phyloP scores from a whole-genome alignment of 2,888 invertebrate genomes.

The Leptarthrus brevirostris region DNA sequence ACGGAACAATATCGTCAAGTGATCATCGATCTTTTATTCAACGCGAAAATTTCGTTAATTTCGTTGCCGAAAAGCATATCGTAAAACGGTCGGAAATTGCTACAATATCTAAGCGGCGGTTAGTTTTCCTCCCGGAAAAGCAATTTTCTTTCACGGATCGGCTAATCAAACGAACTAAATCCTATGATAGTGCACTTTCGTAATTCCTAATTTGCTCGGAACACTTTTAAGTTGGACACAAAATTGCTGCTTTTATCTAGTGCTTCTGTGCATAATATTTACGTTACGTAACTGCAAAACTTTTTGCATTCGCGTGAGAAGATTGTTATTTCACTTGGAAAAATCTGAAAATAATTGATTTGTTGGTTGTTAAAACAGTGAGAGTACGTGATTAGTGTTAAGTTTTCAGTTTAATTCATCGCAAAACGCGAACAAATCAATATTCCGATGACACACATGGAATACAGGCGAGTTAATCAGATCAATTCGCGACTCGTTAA shows the following conservation, averaged over 20 bases:
- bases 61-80: neutral
- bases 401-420: slow-evolving; percentile 2
- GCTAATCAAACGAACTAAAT: too few relatives aligned
- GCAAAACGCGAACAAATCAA: slow-evolving; percentile 1
- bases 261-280: slow-evolving; percentile 13
- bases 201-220: too few relatives aligned
- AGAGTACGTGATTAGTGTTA: slow-evolving; percentile 41
- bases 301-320: neutral
- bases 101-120: too few relatives aligned
- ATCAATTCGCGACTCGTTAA: slow-evolving; percentile 5
- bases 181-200: too few relatives aligned
- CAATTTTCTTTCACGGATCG: too few relatives aligned
- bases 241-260: neutral
- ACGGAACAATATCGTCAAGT: neutral
- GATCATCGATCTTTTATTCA: slow-evolving; percentile 1
- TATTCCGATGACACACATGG: neutral
- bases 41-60: neutral
- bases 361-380: neutral
- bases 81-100: neutral
- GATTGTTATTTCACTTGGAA: too few relatives aligned
- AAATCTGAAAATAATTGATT: neutral
- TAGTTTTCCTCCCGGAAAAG: neutral
- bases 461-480: slow-evolving; percentile 14
- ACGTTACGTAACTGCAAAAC: slow-evolving; percentile 15
- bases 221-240: too few relatives aligned